Conservation (phyloP, 2,888 invertebrate genomes). For the Lasius platythorax region DNA sequence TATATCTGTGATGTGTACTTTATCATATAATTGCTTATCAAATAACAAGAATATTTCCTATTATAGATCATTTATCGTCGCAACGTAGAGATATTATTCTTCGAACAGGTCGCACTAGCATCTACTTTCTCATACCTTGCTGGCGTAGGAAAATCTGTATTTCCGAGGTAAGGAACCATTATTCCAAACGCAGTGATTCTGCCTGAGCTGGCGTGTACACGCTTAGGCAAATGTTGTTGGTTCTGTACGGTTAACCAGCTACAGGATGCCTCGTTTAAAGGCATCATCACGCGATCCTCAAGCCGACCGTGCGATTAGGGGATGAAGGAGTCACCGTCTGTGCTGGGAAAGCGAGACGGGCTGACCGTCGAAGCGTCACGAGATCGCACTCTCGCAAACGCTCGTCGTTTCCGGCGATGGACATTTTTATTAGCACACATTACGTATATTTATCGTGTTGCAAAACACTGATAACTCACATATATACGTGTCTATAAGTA, state of each 20-base stretch:
- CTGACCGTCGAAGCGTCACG: constrained; percentile 32
- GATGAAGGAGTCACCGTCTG: constrained; percentile 59
- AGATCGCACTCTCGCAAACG: constrained; percentile 20
- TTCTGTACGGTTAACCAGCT: constrained; percentile 79
- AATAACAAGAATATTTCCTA: constrained; percentile 17
- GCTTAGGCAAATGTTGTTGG: constrained; percentile 78
- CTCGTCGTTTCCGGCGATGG: constrained; percentile 8
- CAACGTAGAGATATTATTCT: constrained; percentile 17
- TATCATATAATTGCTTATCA: constrained; percentile 12
- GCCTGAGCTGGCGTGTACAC: constrained; percentile 55
- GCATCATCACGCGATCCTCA: constrained; percentile 77
- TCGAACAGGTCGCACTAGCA: constrained; percentile 11
- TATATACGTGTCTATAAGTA: not conserved
- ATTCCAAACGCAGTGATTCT: constrained; percentile 42
- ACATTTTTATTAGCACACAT: constrained; percentile 20
- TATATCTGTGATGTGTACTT: not conserved
- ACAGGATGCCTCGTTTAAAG: constrained; percentile 69
- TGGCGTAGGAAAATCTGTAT: constrained; percentile 26
- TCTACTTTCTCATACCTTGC: constrained; percentile 31
- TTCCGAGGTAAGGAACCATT: constrained; percentile 41
- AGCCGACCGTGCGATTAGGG: constrained; percentile 73
- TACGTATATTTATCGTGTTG: not conserved
- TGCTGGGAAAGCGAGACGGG: constrained; percentile 19
- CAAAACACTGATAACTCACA: not conserved
- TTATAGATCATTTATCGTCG: constrained; percentile 28